These are phyloP conservation scores for Ceratina calcarata DNA, from an alignment of 1,140 invertebrate species.

Conservation along the genomic window DNA sequence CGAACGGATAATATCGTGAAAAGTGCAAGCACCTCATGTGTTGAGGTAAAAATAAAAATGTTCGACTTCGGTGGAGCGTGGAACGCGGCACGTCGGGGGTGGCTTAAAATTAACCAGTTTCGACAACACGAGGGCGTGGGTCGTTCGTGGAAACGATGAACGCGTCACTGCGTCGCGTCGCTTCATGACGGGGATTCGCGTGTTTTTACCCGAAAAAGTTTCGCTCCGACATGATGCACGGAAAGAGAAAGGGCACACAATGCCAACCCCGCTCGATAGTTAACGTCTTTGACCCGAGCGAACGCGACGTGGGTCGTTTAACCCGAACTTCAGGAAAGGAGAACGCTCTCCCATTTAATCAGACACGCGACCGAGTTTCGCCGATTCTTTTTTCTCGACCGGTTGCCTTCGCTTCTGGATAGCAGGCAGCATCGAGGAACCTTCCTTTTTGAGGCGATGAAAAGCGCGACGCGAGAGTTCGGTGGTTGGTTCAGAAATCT, in stretches of 20 bases:
- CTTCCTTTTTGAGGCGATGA: background rate
- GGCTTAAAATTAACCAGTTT: slow-evolving; percentile 13
- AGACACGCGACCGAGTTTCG: slow-evolving; percentile 17
- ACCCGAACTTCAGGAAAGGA: slow-evolving; percentile 45
- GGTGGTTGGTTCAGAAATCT: background rate
- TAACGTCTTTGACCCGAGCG: slow-evolving; percentile 49
- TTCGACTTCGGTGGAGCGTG: background rate
- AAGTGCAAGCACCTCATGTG: background rate
- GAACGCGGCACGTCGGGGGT: background rate
- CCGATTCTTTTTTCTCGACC: background rate
- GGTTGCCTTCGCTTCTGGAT: background rate
- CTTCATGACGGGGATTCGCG: no score
- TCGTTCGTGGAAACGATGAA: background rate
- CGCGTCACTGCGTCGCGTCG: no score
- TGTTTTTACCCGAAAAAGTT: no score
- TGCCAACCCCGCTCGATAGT: slow-evolving; percentile 26
- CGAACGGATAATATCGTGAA: background rate
- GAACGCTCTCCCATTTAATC: slow-evolving; percentile 48
- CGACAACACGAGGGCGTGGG: background rate
- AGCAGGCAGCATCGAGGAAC: background rate
- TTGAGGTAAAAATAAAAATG: slow-evolving; percentile 11
- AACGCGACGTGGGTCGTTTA: slow-evolving; percentile 45
- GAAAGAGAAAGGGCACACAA: background rate
- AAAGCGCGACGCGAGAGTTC: background rate
- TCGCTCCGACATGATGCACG: no score